Evolutionary conservation across 2,797 vertebrate species (phyloP).

Genomic region (Brachymystax lenok): DNA sequence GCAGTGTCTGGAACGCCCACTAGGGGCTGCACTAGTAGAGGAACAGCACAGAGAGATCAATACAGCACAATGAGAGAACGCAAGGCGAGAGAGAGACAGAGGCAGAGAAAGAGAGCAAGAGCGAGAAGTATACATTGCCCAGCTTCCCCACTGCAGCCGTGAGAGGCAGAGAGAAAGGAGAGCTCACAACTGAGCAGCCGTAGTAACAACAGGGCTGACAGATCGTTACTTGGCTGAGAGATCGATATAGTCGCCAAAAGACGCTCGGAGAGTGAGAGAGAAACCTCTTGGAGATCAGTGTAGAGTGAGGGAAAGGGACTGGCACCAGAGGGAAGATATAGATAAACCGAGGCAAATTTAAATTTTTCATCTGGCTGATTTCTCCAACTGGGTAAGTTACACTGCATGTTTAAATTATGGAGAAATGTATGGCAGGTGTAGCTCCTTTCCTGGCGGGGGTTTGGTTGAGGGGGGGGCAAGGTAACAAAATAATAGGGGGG

Average conservation of each 20-base stretch:
- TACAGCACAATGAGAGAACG: constrained; percentile 52
- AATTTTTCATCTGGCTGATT: too few species aligned
- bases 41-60: constrained; percentile 57
- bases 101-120: constrained; percentile 50
- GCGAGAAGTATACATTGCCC: constrained; percentile 36
- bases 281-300: constrained; percentile 31
- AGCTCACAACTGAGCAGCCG: constrained; percentile 61
- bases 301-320: constrained; percentile 37
- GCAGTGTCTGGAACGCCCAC: constrained; percentile 65
- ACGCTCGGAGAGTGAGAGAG: constrained; percentile 46
- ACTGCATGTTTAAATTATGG: constrained; percentile 44
- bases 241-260: constrained; percentile 61
- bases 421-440: constrained; percentile 32
- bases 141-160: constrained; percentile 71
- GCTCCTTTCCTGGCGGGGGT: constrained; percentile 19
- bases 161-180: constrained; percentile 51
- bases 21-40: constrained; percentile 78
- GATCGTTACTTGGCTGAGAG: constrained; percentile 56
- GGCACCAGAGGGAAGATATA: constrained; percentile 35
- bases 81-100: constrained; percentile 43
- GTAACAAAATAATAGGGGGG: constrained; percentile 50
- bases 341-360: constrained; percentile 33
- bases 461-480: constrained; percentile 27
- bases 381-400: constrained; percentile 73
- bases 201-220: constrained; percentile 62